Base-by-base conservation (phyloP, 2,797 vertebrate species). In the Semaprochilodus insignis region DNA sequence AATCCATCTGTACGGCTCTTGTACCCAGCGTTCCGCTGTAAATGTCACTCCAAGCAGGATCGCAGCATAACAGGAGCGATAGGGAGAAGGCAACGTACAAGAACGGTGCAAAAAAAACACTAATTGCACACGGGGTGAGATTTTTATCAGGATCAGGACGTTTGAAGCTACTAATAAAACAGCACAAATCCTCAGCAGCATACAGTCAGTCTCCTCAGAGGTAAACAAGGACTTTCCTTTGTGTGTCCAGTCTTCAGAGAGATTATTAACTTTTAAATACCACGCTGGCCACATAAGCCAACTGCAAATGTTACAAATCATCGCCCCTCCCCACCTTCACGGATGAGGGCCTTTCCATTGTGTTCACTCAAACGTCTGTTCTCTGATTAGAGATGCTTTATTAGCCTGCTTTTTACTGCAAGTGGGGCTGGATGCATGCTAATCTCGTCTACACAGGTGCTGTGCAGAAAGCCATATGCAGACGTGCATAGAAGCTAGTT, bases 11-110 rank as follows among this genome's bases (percentile, higher is more conserved):
- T 36, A 31, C 62, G 62, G 62, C 74, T 73, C 78, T 59, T 2
- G 84, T 74, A 85, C 85, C 84, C 51, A 51, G 57, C 67, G 72
- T 81, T 78, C 80, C 55, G 69, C 23, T 83, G 54, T 85, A 89
- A 89, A 89, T 88, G 88, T 87, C 86, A 87, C 17, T 27, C 71
- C 57, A 23, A 74, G 67, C 36, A 63, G 66, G 77, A 83, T 84
- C 51, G 15, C 79, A 57, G 74, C 57, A 40, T 81, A 74, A 84
- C 21, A 65, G 57, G 15, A 85, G 77, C 52, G 54, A 31, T n/a
- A 57, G 23, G 70, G 57, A 17, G 51, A 57, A 77, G 59, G 44
- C 48, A 76, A 77, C 1, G 15, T 75, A 25, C 34, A 44, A 75
- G 73, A 60, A 44, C 73, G 55, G 31, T 6, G 73, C 21, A 23